Evolutionary conservation across 2,888 invertebrate species (phyloP).

Genomic region (Notodonta dromedarius): DNA sequence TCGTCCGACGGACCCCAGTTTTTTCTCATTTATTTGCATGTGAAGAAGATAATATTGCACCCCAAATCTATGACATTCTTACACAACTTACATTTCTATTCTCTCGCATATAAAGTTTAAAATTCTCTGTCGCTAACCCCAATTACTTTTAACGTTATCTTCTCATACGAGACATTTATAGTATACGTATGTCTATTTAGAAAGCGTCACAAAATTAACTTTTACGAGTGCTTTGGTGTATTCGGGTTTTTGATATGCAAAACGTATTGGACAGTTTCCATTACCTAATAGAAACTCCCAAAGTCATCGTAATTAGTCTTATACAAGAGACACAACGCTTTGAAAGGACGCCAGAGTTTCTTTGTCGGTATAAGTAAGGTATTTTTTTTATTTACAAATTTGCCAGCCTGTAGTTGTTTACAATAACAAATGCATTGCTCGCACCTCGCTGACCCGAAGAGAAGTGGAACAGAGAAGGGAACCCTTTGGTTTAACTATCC

Average conservation of each 20-base stretch:
- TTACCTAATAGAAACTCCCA: constrained; percentile 6
- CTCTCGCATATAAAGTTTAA: constrained; percentile 39
- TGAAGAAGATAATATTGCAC: constrained; percentile 78
- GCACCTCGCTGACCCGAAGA: too few species aligned
- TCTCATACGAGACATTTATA: constrained; percentile 71
- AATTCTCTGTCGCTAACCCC: constrained; percentile 43
- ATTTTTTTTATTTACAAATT: too few species aligned
- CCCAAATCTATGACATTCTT: constrained; percentile 53
- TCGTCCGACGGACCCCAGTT: constrained; percentile 75
- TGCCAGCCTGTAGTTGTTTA: too few species aligned
- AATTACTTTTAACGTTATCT: constrained; percentile 79
- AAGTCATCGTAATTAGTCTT: background rate
- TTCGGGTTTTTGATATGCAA: constrained; percentile 33
- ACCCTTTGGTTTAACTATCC: too few species aligned
- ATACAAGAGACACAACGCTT: too few species aligned
- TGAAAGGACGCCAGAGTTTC: too few species aligned
- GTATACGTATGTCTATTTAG: constrained; percentile 58
- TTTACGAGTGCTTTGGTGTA: constrained; percentile 49
- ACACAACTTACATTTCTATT: constrained; percentile 40
- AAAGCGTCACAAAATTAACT: constrained; percentile 73
- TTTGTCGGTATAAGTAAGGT: too few species aligned
- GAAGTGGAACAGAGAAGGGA: too few species aligned
- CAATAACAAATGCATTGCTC: too few species aligned
- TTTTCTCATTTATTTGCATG: constrained; percentile 81
- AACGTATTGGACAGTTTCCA: constrained; percentile 36